These are phyloP conservation scores for Zoanthus gigantus DNA, from an alignment of 92 coral and sea anemone species.

Conservation along the genomic window DNA sequence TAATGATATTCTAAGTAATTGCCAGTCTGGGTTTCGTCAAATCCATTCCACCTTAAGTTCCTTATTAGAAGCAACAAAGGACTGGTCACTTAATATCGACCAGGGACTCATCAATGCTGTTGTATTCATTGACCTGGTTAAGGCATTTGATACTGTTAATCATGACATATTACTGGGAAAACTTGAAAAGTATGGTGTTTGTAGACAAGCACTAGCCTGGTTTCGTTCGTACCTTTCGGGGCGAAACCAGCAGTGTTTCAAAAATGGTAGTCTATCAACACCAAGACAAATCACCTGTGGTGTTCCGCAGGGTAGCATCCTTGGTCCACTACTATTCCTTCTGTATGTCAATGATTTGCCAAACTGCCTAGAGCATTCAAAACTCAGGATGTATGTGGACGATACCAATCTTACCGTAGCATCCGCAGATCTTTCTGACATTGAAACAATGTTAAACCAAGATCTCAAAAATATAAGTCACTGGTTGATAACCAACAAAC, in stretches of 20 bases:
- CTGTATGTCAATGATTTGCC: conserved; percentile 54
- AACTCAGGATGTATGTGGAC: conserved; percentile 51
- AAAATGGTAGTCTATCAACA: conserved; percentile 15
- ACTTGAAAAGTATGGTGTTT: conserved; percentile 10
- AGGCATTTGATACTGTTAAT: neutral
- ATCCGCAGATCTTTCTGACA: conserved; percentile 18
- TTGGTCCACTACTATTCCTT: conserved; percentile 58
- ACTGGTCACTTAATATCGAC: neutral
- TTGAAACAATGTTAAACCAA: too few relatives aligned
- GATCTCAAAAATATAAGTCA: too few relatives aligned
- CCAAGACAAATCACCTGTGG: conserved; percentile 51
- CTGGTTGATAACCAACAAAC: too few relatives aligned
- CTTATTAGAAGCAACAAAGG: neutral
- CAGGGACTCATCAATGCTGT: too few relatives aligned
- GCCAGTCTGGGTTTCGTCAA: conserved; percentile 46
- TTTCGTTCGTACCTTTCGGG: conserved; percentile 25
- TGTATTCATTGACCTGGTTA: too few relatives aligned
- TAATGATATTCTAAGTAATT: conserved; percentile 28
- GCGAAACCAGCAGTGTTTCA: conserved; percentile 41
- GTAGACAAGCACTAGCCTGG: conserved; percentile 17
- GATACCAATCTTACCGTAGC: conserved; percentile 54
- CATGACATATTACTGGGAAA: neutral
- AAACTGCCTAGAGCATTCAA: conserved; percentile 24
- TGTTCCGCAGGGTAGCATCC: conserved; percentile 55
- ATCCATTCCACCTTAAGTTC: conserved; percentile 16